Evolutionary conservation across 2,888 invertebrate genomes (phyloP).

Genomic region (Cantharis rufa): DNA sequence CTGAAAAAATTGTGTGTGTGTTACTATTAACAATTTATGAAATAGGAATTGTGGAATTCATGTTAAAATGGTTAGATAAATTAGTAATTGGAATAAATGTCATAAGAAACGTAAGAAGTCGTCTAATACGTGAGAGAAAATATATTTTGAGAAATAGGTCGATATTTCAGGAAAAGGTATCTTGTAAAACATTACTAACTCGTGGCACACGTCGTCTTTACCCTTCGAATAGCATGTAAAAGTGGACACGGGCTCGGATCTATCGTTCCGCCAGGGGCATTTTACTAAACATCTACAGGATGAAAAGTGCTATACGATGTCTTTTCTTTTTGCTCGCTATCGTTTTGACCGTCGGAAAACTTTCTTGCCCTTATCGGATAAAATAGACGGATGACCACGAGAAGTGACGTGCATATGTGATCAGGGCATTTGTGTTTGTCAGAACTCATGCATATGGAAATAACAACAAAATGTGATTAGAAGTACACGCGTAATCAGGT

Average conservation of each 20-base stretch:
- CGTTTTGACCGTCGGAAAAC: constrained; percentile 20
- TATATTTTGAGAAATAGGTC: background rate
- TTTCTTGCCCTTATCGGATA: constrained; percentile 40
- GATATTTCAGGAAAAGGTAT: background rate
- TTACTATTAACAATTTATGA: too few relatives aligned
- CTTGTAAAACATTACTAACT: constrained; percentile 30
- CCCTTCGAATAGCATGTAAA: constrained; percentile 46
- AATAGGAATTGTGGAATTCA: background rate
- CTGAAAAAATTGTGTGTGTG: too few relatives aligned
- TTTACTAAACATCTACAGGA: constrained; percentile 28
- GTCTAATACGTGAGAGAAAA: background rate
- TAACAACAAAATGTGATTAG: constrained; percentile 46
- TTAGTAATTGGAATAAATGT: background rate
- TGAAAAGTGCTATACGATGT: constrained; percentile 31
- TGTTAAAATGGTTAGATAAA: background rate
- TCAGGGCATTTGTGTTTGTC: constrained; percentile 52
- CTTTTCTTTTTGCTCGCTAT: constrained; percentile 16
- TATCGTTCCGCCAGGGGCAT: constrained; percentile 46
- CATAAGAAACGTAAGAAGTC: background rate
- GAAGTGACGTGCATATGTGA: constrained; percentile 51
- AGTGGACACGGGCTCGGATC: constrained; percentile 53
- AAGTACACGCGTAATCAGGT: constrained; percentile 48
- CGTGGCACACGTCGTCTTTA: constrained; percentile 43
- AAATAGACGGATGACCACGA: constrained; percentile 48
- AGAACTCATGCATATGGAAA: constrained; percentile 54